phyloP scores from a whole-genome alignment of 2,113 vertebrate species.

The Leuciscus idus region DNA sequence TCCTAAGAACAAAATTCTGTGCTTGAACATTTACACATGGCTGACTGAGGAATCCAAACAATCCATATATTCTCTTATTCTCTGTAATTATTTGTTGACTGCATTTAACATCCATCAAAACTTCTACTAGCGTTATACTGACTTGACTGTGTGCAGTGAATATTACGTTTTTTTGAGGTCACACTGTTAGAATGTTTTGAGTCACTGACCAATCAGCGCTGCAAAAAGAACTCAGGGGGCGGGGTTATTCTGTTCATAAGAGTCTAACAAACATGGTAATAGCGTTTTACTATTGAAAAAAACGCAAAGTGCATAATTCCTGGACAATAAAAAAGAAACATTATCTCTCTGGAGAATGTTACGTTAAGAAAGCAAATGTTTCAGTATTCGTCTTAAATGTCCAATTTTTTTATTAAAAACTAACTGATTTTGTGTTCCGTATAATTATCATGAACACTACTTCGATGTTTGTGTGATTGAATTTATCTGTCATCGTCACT shows the following conservation, averaged over 20 bases:
- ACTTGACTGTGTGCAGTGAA: neutral
- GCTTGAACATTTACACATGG: neutral
- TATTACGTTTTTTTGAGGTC: neutral
- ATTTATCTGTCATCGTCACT: neutral
- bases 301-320: neutral
- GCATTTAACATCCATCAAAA: neutral
- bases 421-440: neutral
- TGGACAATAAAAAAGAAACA: neutral
- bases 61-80: neutral
- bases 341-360: neutral
- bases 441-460: neutral
- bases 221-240: neutral
- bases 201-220: neutral
- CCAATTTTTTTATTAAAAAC: neutral
- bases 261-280: no score
- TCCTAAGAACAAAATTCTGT: neutral
- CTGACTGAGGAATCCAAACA: neutral
- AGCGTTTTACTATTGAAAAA: neutral
- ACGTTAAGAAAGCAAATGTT: neutral
- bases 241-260: neutral
- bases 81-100: neutral
- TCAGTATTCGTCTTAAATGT: neutral
- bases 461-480: neutral
- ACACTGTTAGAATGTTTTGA: neutral
- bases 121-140: neutral